Conservation (phyloP, 2,113 vertebrate species). For the Spea bombifrons region DNA sequence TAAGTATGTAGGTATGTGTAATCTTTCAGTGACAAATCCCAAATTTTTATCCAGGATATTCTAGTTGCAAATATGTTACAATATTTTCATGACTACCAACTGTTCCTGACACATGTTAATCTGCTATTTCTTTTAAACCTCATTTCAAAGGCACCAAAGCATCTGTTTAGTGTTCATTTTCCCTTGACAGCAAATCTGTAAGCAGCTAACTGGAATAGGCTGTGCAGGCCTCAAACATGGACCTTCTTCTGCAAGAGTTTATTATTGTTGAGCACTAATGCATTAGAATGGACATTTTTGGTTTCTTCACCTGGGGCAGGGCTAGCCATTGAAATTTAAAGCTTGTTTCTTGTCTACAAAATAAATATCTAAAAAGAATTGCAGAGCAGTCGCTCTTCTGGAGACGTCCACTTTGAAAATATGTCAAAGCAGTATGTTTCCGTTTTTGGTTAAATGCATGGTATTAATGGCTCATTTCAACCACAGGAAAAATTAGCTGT, state of each 20-base stretch:
- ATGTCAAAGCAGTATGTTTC: slow-evolving; percentile 2
- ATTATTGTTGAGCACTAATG: slow-evolving; percentile 52
- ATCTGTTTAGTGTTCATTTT: slow-evolving; percentile 31
- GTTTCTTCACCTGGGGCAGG: slow-evolving; percentile 36
- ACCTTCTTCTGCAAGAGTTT: slow-evolving; percentile 49
- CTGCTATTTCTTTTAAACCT: background rate
- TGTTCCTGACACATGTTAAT: background rate
- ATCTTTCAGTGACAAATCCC: too few species aligned
- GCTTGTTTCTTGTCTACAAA: slow-evolving; percentile 51
- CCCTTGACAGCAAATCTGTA: slow-evolving; percentile 37
- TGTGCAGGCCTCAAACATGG: slow-evolving; percentile 11
- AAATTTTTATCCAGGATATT: too few species aligned
- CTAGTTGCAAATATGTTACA: too few species aligned
- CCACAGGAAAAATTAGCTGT: background rate
- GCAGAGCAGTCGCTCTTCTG: slow-evolving; percentile 33
- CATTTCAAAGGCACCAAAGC: slow-evolving; percentile 12
- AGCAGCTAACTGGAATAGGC: slow-evolving; percentile 47
- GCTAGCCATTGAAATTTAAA: slow-evolving; percentile 51
- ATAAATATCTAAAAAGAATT: slow-evolving; percentile 52
- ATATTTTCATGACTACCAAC: slow-evolving; percentile 22
- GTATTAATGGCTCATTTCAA: background rate
- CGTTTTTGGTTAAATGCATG: slow-evolving; percentile 3
- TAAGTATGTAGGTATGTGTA: too few species aligned
- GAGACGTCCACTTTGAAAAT: background rate
- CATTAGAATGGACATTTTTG: slow-evolving; percentile 50